Evolutionary conservation across 2,113 vertebrate genomes (phyloP).

Genomic region (Scolopax mira): DNA sequence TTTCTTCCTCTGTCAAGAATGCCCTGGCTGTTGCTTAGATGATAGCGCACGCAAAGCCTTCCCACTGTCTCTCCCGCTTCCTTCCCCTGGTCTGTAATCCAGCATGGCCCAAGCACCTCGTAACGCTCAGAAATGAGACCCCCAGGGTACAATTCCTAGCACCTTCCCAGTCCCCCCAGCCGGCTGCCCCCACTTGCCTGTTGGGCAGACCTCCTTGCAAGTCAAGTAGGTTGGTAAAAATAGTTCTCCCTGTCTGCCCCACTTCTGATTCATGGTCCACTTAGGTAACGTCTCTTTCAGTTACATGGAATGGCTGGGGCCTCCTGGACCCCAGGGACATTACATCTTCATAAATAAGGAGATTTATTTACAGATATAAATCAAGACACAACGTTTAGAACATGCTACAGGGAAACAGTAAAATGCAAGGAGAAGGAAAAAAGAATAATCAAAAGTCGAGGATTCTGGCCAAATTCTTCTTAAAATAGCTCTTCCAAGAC

Average conservation of each 20-base stretch:
- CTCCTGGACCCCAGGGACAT: slow-evolving; percentile 61
- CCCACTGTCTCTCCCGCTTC: background rate
- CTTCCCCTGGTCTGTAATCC: background rate
- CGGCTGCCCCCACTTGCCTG: background rate
- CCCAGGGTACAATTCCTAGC: background rate
- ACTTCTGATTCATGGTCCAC: slow-evolving; percentile 70
- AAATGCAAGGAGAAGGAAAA: slow-evolving; percentile 57
- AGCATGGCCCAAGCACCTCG: background rate
- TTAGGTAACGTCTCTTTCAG: slow-evolving; percentile 74
- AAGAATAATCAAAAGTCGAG: slow-evolving; percentile 57
- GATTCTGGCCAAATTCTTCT: slow-evolving; percentile 66
- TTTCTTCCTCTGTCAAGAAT: slow-evolving; percentile 15
- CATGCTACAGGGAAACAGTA: slow-evolving; percentile 61
- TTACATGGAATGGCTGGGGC: slow-evolving; percentile 60
- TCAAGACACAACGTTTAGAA: slow-evolving; percentile 62
- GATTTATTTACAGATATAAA: slow-evolving; percentile 74
- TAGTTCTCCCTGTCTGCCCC: slow-evolving; percentile 51
- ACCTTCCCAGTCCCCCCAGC: background rate
- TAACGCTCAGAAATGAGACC: background rate
- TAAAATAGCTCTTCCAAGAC: slow-evolving; percentile 73
- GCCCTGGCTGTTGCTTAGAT: background rate
- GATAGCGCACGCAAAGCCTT: background rate
- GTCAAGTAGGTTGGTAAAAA: slow-evolving; percentile 41
- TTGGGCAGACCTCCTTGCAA: slow-evolving; percentile 27
- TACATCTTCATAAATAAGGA: slow-evolving; percentile 70